Percentiles rank a stretch among this genome's conserved stretches.
Evolutionary conservation across 1,140 invertebrate species (phyloP).

Genomic region (Parasteatoda tepidariorum): DNA sequence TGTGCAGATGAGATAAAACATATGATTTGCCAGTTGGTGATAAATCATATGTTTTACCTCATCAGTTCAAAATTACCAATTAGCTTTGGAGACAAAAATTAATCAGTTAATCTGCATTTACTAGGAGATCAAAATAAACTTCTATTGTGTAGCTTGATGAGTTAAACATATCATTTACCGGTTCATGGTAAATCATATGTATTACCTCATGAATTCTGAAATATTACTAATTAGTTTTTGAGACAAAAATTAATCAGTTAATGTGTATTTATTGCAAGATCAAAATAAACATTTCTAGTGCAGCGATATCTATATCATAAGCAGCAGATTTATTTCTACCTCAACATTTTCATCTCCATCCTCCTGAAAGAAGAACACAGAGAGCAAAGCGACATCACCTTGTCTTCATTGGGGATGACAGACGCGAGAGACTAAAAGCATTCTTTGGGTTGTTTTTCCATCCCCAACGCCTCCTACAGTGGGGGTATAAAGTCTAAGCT

Average conservation of each 20-base stretch:
- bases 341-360: background rate
- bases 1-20: too few relatives aligned
- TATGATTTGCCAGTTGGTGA: too few relatives aligned
- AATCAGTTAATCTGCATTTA: too few relatives aligned
- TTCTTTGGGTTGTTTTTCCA: conserved; percentile 39
- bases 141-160: too few relatives aligned
- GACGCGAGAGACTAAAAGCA: conserved; percentile 45
- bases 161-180: too few relatives aligned
- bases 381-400: background rate
- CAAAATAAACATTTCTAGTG: background rate
- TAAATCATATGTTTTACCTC: too few relatives aligned
- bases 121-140: too few relatives aligned
- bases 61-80: too few relatives aligned
- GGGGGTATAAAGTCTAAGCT: conserved; percentile 10
- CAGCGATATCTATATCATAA: background rate
- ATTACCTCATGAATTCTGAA: too few relatives aligned
- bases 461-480: conserved; percentile 29
- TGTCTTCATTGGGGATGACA: conserved; percentile 40
- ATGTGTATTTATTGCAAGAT: background rate
- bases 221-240: background rate
- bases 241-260: background rate
- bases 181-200: too few relatives aligned
- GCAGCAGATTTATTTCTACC: background rate
- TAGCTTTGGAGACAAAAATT: background rate
- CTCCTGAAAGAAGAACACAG: background rate